Evolutionary conservation across 2,113 vertebrate genomes (phyloP).

Genomic region (Eurypyga helias): DNA sequence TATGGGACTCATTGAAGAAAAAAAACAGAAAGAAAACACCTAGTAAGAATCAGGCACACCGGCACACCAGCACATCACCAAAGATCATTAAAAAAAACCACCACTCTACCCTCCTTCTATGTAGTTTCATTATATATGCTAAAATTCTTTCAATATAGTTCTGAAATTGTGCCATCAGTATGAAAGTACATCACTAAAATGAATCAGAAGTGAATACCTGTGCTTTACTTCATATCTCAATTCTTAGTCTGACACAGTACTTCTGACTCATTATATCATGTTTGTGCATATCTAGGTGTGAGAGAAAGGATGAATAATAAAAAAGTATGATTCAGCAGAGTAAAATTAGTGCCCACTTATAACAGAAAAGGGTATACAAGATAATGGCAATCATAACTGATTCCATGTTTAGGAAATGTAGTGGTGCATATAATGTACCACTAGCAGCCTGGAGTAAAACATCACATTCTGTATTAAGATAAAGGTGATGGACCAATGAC

Average conservation of each 20-base stretch:
- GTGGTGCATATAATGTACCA: background rate
- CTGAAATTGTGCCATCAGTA: too few species aligned
- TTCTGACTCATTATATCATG: background rate
- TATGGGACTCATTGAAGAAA: background rate
- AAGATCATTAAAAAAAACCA: background rate
- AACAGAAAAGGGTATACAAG: background rate
- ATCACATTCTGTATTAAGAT: background rate
- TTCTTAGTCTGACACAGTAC: background rate
- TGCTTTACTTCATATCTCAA: background rate
- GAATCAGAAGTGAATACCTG: background rate
- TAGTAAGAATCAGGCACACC: background rate
- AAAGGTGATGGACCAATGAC: constrained; percentile 1
- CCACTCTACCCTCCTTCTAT: background rate
- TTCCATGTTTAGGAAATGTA: background rate
- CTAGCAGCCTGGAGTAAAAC: background rate
- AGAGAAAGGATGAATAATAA: background rate
- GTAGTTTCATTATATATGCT: fast-evolving
- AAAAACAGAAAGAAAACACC: background rate
- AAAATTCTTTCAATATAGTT: background rate
- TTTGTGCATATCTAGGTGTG: background rate
- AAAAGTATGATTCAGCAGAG: background rate
- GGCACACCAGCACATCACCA: background rate
- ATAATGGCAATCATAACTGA: background rate
- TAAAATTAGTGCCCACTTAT: background rate
- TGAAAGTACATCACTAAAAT: background rate